These are phyloP conservation scores for Hirtodrosophila alboralis DNA, from an alignment of 2,888 invertebrate species.

Conservation along the genomic window DNA sequence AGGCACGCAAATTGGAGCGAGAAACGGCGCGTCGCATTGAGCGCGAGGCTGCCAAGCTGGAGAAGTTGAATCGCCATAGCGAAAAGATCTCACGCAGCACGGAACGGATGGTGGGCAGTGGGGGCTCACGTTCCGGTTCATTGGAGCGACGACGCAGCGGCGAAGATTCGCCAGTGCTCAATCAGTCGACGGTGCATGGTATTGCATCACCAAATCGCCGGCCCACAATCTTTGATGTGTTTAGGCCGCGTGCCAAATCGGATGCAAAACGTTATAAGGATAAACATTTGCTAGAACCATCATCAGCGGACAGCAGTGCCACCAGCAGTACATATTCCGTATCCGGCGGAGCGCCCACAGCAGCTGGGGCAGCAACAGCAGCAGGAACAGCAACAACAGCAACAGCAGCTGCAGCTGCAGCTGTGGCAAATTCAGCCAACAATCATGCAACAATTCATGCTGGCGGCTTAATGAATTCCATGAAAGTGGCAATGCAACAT, in stretches of 20 bases:
- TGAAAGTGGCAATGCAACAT: constrained; percentile 91
- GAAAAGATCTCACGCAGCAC: constrained; percentile 84
- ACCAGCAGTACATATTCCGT: constrained; percentile 80
- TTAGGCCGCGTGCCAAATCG: constrained; percentile 90
- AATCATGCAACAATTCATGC: constrained; percentile 43
- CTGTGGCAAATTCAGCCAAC: constrained; percentile 56
- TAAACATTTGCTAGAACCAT: constrained; percentile 76
- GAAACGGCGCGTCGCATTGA: constrained; percentile 83
- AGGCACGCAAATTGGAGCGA: constrained; percentile 83
- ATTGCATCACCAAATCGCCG: constrained; percentile 89
- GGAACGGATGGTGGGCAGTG: constrained; percentile 81
- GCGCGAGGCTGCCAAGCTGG: constrained; percentile 83
- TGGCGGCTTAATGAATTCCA: constrained; percentile 90
- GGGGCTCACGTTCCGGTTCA: constrained; percentile 83
- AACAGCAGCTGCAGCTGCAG: constrained; percentile 26
- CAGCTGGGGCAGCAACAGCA: constrained; percentile 61
- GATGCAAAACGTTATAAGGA: constrained; percentile 86
- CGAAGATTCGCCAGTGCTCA: constrained; percentile 84
- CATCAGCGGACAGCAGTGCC: constrained; percentile 80
- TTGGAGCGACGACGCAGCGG: constrained; percentile 83
- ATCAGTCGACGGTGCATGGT: constrained; percentile 84
- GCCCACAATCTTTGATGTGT: constrained; percentile 91
- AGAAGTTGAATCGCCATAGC: constrained; percentile 83
- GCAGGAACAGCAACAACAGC: constrained; percentile 68
- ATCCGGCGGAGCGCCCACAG: constrained; percentile 58